phyloP scores from a whole-genome alignment of 2,797 vertebrate genomes.

The Echeneis naucrates region DNA sequence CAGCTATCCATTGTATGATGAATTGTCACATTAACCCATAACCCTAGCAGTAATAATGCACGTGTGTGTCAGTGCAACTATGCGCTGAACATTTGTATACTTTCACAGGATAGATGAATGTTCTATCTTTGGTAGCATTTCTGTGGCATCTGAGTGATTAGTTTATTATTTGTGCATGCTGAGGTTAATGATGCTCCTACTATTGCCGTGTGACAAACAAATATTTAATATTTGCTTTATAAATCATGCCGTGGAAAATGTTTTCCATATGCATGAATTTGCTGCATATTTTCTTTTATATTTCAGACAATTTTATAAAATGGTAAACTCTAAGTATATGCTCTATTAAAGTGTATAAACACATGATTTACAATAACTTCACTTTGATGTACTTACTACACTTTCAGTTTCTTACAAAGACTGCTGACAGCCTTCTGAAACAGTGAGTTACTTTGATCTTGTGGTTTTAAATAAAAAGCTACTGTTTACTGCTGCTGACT shows the following conservation, averaged over 20 bases:
- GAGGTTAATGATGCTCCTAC: neutral
- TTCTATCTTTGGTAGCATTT: constrained; percentile 12
- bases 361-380: constrained; percentile 13
- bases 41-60: constrained; percentile 4
- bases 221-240: constrained; percentile 15
- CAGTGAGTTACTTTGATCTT: constrained; percentile 65
- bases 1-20: constrained; percentile 43
- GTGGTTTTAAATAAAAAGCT: constrained; percentile 55
- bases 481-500: constrained; percentile 57
- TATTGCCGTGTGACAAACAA: neutral
- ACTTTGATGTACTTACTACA: constrained; percentile 31
- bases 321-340: constrained; percentile 1
- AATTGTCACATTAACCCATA: constrained; percentile 44
- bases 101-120: constrained; percentile 15
- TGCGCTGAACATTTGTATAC: neutral
- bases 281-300: neutral
- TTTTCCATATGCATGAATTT: constrained; percentile 5
- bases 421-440: constrained; percentile 33
- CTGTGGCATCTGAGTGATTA: constrained; percentile 10
- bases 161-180: neutral
- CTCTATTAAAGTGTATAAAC: constrained; percentile 10
- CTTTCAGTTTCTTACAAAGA: constrained; percentile 41
- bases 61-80: neutral
- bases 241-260: neutral
- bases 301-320: constrained; percentile 8